These are phyloP conservation scores for Oasisia sp. DNA, from an alignment of 2,888 invertebrate species.

Conservation along the genomic window DNA sequence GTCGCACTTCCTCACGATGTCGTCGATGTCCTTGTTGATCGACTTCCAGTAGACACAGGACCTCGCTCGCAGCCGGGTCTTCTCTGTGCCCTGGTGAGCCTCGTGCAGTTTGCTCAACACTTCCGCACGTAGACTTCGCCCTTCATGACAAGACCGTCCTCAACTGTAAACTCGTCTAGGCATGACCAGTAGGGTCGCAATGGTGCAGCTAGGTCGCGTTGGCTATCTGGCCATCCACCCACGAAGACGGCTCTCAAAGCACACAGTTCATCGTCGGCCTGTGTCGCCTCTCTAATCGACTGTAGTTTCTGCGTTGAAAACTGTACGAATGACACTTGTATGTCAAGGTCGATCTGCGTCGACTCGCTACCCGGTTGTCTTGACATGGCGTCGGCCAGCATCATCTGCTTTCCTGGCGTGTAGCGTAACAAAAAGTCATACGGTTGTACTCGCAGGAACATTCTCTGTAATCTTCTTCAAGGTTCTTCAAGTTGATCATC, in stretches of 20 bases:
- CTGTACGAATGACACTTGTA: constrained; percentile 19
- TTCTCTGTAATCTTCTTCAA: constrained; percentile 38
- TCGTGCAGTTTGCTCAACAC: no score
- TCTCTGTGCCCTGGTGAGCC: no score
- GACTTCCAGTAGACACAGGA: no score
- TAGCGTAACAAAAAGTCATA: constrained; percentile 31
- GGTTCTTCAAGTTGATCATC: constrained; percentile 32
- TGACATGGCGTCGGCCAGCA: constrained; percentile 40
- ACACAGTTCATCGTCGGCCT: neutral
- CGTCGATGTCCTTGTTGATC: no score
- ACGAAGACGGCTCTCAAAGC: neutral
- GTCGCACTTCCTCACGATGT: no score
- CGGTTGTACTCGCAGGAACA: constrained; percentile 37
- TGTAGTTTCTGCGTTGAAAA: constrained; percentile 17
- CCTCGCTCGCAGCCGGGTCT: no score
- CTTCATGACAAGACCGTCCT: no score
- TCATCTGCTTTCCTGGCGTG: constrained; percentile 32
- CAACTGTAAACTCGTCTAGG: no score
- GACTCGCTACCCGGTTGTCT: constrained; percentile 17
- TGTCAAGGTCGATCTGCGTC: constrained; percentile 5
- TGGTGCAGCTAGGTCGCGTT: no score
- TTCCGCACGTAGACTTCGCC: no score
- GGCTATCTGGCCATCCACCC: neutral
- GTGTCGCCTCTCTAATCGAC: neutral
- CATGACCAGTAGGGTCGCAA: no score